Evolutionary conservation across 1,140 invertebrate species (phyloP).

Genomic region (Drosophila tropicalis): DNA sequence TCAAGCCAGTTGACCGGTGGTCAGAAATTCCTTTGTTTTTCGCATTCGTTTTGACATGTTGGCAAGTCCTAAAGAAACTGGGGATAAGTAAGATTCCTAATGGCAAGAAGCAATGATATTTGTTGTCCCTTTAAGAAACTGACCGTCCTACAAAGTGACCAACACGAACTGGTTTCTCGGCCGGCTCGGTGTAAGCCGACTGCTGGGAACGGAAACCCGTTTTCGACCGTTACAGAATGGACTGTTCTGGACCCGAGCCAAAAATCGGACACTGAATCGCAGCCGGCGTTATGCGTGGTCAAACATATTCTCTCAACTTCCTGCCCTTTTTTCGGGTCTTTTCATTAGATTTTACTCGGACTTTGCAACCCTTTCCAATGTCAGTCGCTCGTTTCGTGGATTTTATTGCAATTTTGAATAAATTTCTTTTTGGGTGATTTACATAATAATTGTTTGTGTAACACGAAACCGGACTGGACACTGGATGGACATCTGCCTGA

Average conservation of each 20-base stretch:
- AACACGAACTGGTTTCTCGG: constrained; percentile 62
- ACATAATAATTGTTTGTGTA: constrained; percentile 52
- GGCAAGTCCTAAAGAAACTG: not conserved
- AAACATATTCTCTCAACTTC: constrained; percentile 42
- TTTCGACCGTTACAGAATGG: constrained; percentile 36
- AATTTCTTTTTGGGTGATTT: constrained; percentile 47
- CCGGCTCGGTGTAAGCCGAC: not conserved
- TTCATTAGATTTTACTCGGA: constrained; percentile 27
- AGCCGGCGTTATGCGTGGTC: constrained; percentile 39
- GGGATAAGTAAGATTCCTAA: constrained; percentile 6
- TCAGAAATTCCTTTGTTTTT: constrained; percentile 26
- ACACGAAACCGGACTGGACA: constrained; percentile 41
- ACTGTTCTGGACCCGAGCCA: constrained; percentile 10
- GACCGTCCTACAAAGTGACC: constrained; percentile 20
- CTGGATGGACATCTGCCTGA: constrained; percentile 42
- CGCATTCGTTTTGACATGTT: not conserved
- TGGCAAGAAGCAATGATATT: not conserved
- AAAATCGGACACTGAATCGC: constrained; percentile 28
- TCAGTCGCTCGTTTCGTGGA: constrained; percentile 28
- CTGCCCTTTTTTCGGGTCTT: constrained; percentile 31
- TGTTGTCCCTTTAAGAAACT: constrained; percentile 8
- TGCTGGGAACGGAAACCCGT: constrained; percentile 64
- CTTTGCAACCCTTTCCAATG: constrained; percentile 44
- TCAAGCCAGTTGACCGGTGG: constrained; percentile 27
- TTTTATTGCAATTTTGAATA: constrained; percentile 49